A percentile compares a stretch with the other conserved stretches of the same genome.
phyloP scores from a whole-genome alignment of 1,140 invertebrate species.

The Bombus sylvicola region DNA sequence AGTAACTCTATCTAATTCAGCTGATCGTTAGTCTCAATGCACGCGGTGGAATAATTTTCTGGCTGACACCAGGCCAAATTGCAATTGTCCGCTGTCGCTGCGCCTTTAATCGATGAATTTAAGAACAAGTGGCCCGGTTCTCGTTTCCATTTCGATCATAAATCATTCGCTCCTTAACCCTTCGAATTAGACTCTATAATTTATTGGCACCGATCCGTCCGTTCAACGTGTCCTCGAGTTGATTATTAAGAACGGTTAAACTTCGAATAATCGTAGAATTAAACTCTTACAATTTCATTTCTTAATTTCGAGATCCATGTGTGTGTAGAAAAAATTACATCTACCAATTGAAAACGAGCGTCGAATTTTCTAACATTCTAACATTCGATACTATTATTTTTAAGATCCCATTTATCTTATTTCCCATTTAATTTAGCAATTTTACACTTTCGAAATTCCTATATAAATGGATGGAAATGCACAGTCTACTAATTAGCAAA shows the following conservation, averaged over 20 bases:
- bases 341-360: too few species aligned
- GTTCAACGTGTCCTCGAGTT: neutral
- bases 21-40: slow-evolving; percentile 24
- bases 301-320: too few species aligned
- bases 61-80: slow-evolving; percentile 10
- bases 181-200: neutral
- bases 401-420: neutral
- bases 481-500: neutral
- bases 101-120: slow-evolving; percentile 7
- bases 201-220: neutral
- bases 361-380: too few species aligned
- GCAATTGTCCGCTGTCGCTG: neutral
- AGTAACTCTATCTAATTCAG: slow-evolving; percentile 7
- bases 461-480: neutral
- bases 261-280: too few species aligned
- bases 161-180: slow-evolving; percentile 10
- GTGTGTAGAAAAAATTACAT: too few species aligned
- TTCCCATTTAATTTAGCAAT: too few species aligned
- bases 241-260: too few species aligned
- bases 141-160: neutral
- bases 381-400: too few species aligned
- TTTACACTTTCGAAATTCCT: neutral
- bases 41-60: neutral
- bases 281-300: too few species aligned
- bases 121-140: neutral